These are phyloP conservation scores for Drosophila murphyi DNA, from an alignment of 1,140 invertebrate genomes.

Conservation along the genomic window DNA sequence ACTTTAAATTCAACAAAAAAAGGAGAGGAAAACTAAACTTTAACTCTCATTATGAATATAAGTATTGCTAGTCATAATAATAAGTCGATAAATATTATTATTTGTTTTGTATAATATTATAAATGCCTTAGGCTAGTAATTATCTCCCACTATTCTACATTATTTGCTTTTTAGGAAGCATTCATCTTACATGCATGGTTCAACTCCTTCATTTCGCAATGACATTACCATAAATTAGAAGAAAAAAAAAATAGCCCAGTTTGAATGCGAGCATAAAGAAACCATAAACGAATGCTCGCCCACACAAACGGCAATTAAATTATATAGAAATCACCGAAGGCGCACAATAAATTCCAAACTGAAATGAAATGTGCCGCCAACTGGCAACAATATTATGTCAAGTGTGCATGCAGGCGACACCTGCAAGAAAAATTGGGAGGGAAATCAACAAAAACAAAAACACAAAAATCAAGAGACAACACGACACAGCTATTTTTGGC, in stretches of 20 bases:
- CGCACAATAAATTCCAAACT: conserved; percentile 51
- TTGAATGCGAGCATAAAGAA: conserved; percentile 4
- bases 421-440: conserved; percentile 33
- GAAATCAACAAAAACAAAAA: conserved; percentile 17
- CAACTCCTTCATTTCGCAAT: conserved; percentile 44
- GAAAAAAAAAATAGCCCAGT: conserved; percentile 5
- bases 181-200: neutral
- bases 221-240: conserved; percentile 35
- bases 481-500: neutral
- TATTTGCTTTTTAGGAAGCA: neutral
- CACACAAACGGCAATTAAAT: conserved; percentile 51
- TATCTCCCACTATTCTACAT: neutral
- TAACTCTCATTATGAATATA: too few relatives aligned
- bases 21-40: too few relatives aligned
- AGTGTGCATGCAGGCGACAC: conserved; percentile 49
- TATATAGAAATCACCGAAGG: conserved; percentile 52
- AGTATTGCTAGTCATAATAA: neutral
- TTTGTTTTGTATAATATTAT: too few relatives aligned
- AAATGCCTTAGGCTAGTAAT: neutral
- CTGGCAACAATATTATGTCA: conserved; percentile 57
- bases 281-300: conserved; percentile 38
- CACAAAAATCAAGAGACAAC: neutral
- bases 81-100: too few relatives aligned
- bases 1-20: too few relatives aligned
- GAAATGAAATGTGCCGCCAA: conserved; percentile 55